These are phyloP conservation scores for Trisateles emortualis DNA, from an alignment of 2,888 invertebrate species.

Conservation along the genomic window DNA sequence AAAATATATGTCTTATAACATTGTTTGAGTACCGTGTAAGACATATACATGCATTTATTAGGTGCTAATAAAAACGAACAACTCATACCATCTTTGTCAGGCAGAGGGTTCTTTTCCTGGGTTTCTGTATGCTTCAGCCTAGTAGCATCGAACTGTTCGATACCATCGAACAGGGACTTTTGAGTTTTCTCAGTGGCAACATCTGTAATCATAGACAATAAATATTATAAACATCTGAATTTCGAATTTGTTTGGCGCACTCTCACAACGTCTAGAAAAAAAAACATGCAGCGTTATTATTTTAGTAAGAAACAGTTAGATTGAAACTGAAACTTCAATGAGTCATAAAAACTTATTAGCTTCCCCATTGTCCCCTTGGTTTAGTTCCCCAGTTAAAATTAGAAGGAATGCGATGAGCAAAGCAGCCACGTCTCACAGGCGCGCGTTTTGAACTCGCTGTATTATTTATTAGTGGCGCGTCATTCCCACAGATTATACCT, in stretches of 20 bases:
- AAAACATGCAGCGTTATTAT: conserved; percentile 64
- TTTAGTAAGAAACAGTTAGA: conserved; percentile 45
- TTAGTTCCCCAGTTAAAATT: conserved; percentile 48
- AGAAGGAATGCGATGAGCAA: conserved; percentile 48
- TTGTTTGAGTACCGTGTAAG: conserved; percentile 16
- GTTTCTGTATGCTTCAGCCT: conserved; percentile 96
- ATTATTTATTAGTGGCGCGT: conserved; percentile 49
- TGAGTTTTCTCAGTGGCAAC: conserved; percentile 95
- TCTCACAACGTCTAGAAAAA: conserved; percentile 46
- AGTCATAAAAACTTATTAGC: conserved; percentile 34
- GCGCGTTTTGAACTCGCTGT: conserved; percentile 43
- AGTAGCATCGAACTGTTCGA: conserved; percentile 93
- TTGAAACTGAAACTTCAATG: conserved; percentile 41
- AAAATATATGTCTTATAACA: conserved; percentile 6
- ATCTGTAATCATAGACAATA: conserved; percentile 87
- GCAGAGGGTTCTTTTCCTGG: conserved; percentile 96
- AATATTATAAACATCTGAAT: conserved; percentile 16
- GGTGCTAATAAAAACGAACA: conserved; percentile 17
- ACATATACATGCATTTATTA: conserved; percentile 35
- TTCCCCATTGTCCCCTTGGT: conserved; percentile 31
- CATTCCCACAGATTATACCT: conserved; percentile 86
- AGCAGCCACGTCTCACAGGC: conserved; percentile 52
- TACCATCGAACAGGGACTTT: conserved; percentile 94
- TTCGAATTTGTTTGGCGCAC: conserved; percentile 29
- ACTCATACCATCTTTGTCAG: conserved; percentile 95